Evolutionary conservation across 2,888 invertebrate genomes (phyloP).

Genomic region (Nysson spinosus): DNA sequence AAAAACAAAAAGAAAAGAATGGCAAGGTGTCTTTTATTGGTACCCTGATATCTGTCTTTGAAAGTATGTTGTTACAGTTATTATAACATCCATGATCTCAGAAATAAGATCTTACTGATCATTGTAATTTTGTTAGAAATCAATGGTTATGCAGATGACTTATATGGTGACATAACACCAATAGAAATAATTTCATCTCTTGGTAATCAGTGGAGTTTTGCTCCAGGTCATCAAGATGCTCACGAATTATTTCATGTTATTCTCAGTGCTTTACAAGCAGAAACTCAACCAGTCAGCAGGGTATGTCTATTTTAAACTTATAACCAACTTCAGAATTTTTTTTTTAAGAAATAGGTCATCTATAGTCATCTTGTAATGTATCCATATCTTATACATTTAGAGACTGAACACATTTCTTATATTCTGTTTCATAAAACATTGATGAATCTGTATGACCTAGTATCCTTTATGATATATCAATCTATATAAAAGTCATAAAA

Average conservation of each 20-base stretch:
- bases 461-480: too few relatives aligned
- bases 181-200: constrained; percentile 80
- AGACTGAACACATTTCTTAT: too few relatives aligned
- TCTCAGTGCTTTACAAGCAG: constrained; percentile 93
- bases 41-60: constrained; percentile 86
- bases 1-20: constrained; percentile 81
- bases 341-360: too few relatives aligned
- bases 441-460: too few relatives aligned
- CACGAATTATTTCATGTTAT: constrained; percentile 95
- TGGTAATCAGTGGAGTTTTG: constrained; percentile 89
- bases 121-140: constrained; percentile 58
- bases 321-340: too few relatives aligned
- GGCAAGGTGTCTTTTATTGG: constrained; percentile 86
- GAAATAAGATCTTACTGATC: not conserved
- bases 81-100: not conserved
- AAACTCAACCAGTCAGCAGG: constrained; percentile 82
- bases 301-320: constrained; percentile 69
- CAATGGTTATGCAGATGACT: constrained; percentile 71
- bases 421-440: too few relatives aligned
- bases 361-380: too few relatives aligned
- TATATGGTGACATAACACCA: constrained; percentile 71
- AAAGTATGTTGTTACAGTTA: constrained; percentile 79
- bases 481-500: too few relatives aligned
- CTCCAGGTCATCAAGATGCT: constrained; percentile 94
- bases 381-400: too few relatives aligned